phyloP scores from a whole-genome alignment of 2,797 vertebrate genomes.

The Holocentrus rufus region DNA sequence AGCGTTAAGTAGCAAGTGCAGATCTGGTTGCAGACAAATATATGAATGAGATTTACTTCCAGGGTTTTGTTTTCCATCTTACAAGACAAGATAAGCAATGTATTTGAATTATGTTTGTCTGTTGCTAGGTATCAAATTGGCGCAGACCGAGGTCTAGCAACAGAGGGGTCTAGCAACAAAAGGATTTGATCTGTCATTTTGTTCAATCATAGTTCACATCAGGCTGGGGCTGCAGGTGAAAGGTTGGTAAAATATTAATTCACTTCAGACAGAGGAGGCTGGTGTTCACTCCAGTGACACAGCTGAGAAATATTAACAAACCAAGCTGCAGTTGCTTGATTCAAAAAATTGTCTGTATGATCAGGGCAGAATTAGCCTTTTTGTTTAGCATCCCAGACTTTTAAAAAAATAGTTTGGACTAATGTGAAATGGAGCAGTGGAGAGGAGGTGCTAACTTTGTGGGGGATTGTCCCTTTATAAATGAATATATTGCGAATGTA shows the following conservation, averaged over 20 bases:
- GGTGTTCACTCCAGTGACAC: conserved; percentile 27
- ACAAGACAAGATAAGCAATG: conserved; percentile 64
- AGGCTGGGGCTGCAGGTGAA: conserved; percentile 12
- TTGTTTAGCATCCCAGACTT: conserved; percentile 8
- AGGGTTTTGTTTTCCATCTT: conserved; percentile 59
- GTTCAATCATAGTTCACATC: conserved; percentile 18
- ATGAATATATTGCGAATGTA: not conserved
- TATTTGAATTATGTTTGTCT: conserved; percentile 66
- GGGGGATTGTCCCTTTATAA: conserved; percentile 6
- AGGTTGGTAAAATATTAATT: conserved; percentile 27
- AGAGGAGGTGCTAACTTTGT: too few relatives aligned
- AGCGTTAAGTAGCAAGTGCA: conserved; percentile 73
- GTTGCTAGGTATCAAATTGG: conserved; percentile 40
- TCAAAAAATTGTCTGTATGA: conserved; percentile 12
- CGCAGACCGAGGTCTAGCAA: conserved; percentile 31
- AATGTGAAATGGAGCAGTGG: too few relatives aligned
- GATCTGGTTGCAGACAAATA: conserved; percentile 70
- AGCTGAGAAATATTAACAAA: conserved; percentile 31
- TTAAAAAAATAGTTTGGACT: not conserved
- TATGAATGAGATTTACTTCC: conserved; percentile 61
- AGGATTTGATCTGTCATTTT: conserved; percentile 44
- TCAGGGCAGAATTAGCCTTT: conserved; percentile 21
- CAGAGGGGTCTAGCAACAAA: conserved; percentile 24
- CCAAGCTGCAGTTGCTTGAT: conserved; percentile 7
- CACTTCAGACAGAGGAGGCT: conserved; percentile 3